Evolutionary conservation across 2,113 vertebrate species (phyloP).

Genomic region (Paramisgurnus dabryanus): DNA sequence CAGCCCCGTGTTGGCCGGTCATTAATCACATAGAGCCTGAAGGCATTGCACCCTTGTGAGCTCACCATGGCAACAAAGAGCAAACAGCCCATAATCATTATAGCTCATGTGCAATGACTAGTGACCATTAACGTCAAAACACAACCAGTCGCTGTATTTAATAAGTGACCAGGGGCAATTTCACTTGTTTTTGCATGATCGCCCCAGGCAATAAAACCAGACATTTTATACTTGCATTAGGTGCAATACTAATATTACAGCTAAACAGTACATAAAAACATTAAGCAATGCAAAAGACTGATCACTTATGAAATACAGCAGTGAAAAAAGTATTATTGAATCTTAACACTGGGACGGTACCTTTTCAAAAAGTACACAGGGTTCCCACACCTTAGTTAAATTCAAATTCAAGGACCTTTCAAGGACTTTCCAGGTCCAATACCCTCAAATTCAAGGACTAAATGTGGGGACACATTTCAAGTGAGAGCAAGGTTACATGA

Average conservation of each 20-base stretch:
- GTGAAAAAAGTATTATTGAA: no score
- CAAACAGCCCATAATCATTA: slow-evolving; percentile 25
- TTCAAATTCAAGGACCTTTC: no score
- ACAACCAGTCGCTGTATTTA: neutral
- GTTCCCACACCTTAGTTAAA: no score
- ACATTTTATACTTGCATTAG: neutral
- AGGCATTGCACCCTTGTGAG: slow-evolving; percentile 21
- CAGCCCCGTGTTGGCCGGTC: neutral
- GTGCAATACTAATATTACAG: neutral
- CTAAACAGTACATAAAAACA: neutral
- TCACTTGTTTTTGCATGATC: neutral
- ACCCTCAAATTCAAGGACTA: no score
- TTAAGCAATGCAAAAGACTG: no score
- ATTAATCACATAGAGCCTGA: slow-evolving; percentile 39
- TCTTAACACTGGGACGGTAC: no score
- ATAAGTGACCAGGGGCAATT: slow-evolving; percentile 5
- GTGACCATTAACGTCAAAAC: neutral
- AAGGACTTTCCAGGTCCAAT: no score
- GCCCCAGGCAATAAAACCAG: neutral
- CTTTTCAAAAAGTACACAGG: no score
- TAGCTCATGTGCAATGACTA: neutral
- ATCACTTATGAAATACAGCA: no score
- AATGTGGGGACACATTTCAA: no score
- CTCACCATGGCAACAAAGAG: slow-evolving; percentile 30
- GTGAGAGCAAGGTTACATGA: no score